phyloP scores from a whole-genome alignment of 2,888 invertebrate species.

The Agrochola macilenta region DNA sequence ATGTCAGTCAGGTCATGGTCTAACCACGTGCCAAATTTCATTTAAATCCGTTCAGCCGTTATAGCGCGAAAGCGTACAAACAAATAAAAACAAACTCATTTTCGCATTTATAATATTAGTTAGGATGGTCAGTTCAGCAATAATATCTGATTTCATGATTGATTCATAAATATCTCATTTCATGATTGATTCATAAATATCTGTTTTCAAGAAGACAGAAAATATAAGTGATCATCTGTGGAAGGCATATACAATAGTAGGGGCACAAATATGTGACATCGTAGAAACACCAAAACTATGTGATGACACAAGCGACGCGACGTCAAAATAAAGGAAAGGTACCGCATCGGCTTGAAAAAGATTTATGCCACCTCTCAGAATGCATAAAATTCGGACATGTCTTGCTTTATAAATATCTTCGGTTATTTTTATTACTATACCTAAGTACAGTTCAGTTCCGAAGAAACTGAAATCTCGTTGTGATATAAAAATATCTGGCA shows the following conservation, averaged over 20 bases:
- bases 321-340: too few relatives aligned
- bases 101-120: too few relatives aligned
- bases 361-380: not conserved
- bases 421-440: too few relatives aligned
- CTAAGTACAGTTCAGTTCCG: not conserved
- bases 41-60: too few relatives aligned
- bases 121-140: not conserved
- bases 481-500: not conserved
- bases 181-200: not conserved
- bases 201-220: not conserved
- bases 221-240: not conserved
- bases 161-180: not conserved
- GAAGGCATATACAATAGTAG: not conserved
- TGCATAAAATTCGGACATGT: too few relatives aligned
- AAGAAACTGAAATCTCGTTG: not conserved
- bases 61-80: too few relatives aligned
- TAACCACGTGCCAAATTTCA: too few relatives aligned
- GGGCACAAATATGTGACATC: too few relatives aligned
- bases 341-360: not conserved
- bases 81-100: too few relatives aligned
- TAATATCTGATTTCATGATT: not conserved
- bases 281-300: not conserved
- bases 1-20: too few relatives aligned
- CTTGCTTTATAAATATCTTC: too few relatives aligned
- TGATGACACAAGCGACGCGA: not conserved